Evolutionary conservation across 2,113 vertebrate genomes (phyloP).

Genomic region (Fukomys damarensis): DNA sequence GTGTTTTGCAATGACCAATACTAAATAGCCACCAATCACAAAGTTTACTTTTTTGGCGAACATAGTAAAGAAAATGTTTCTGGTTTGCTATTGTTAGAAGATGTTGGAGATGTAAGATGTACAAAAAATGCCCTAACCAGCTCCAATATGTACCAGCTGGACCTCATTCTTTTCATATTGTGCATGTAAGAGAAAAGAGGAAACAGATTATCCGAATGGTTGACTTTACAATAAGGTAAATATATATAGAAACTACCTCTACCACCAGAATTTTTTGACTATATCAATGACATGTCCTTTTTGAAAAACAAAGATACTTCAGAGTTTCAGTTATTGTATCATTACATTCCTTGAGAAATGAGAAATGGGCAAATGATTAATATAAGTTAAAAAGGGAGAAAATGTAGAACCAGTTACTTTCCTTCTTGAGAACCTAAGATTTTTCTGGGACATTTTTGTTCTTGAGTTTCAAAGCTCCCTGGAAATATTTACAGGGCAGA

Average conservation of each 20-base stretch:
- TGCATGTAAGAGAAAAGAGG: not conserved
- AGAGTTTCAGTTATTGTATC: not conserved
- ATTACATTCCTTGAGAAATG: not conserved
- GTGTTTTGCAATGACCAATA: not conserved
- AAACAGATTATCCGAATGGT: not conserved
- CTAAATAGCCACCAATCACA: not conserved
- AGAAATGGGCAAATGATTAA: not conserved
- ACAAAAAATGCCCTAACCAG: not conserved
- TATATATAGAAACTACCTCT: not conserved
- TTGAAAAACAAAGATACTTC: not conserved
- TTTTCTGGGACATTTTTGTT: not conserved
- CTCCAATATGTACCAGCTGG: accelerated
- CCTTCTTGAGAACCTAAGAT: not conserved
- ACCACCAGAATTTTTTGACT: not conserved
- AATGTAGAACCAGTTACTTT: not conserved
- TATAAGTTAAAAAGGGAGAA: not conserved
- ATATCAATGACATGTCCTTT: not conserved
- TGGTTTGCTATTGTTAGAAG: not conserved
- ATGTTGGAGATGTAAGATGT: not conserved
- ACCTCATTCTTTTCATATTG: not conserved
- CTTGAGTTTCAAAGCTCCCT: not conserved
- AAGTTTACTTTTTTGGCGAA: not conserved
- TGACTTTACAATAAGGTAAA: not conserved
- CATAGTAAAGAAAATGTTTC: not conserved
- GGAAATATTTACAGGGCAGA: not conserved